Evolutionary conservation across 2,113 vertebrate genomes (phyloP).

Genomic region (human (Homo sapiens)): GRCh38 chr2:158041001-158041500

Average conservation of each 20-base stretch:
- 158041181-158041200: background rate
- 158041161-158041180: background rate
- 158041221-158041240: conserved; percentile 1
- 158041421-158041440: conserved; percentile 23
- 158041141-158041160: background rate
- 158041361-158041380: background rate
- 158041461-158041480: conserved; percentile 47
- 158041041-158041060: background rate
- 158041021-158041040: background rate
- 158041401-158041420: background rate
- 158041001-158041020: background rate
- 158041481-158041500: conserved; percentile 63
- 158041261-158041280: conserved; percentile 27
- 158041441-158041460: background rate
- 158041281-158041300: background rate
- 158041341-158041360: background rate
- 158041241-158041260: background rate
- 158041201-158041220: conserved; percentile 4
- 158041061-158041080: background rate
- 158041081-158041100: background rate
- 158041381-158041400: background rate
- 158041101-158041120: background rate
- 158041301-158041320: conserved; percentile 12
- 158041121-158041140: background rate
- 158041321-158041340: background rate